Evolutionary conservation across 2,888 invertebrate genomes (phyloP).

Genomic region (Sphecodes monilicornis): DNA sequence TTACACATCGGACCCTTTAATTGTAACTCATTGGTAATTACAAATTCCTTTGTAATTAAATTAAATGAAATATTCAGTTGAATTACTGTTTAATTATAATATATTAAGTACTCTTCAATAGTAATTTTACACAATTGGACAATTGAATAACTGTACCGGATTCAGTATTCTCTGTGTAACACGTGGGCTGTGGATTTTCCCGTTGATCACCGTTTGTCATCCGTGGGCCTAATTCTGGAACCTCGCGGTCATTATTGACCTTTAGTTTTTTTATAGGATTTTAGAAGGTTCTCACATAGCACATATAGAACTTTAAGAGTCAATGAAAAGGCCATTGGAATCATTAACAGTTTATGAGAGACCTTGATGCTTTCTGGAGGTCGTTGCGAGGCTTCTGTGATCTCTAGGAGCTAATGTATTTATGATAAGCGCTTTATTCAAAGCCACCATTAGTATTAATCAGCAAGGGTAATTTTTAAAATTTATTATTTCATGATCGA

Average conservation of each 20-base stretch:
- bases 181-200: neutral
- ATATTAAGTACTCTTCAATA: neutral
- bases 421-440: neutral
- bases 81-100: neutral
- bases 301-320: neutral
- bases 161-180: neutral
- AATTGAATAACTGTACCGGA: neutral
- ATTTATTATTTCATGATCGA: neutral
- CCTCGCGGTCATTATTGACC: neutral
- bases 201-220: neutral
- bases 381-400: neutral
- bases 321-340: neutral
- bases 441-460: neutral
- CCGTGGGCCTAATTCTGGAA: neutral
- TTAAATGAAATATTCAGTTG: neutral
- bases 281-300: neutral
- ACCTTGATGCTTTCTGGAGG: neutral
- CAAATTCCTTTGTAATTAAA: too few relatives aligned
- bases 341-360: neutral
- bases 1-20: too few relatives aligned
- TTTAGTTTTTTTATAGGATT: neutral
- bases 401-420: slow-evolving; percentile 8
- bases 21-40: too few relatives aligned
- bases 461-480: neutral
- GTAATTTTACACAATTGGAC: neutral